These are phyloP conservation scores for Eulemur rubriventer DNA, from an alignment of 2,797 vertebrate genomes.

Conservation along the genomic window DNA sequence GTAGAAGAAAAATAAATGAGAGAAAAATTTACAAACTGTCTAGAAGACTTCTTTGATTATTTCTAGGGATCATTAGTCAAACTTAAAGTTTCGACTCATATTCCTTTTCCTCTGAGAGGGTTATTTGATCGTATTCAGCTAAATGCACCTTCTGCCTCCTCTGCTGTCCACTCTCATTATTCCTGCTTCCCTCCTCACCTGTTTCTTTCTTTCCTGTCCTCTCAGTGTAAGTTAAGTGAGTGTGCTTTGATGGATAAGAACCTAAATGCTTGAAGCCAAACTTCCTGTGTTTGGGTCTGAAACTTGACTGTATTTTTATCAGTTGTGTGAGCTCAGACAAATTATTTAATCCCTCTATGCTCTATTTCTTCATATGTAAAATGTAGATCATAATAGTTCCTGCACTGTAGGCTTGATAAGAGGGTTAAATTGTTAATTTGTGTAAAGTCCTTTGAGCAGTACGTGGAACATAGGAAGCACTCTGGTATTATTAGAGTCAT, in stretches of 20 bases:
- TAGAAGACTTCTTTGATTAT: not conserved
- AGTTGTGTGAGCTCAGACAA: not conserved
- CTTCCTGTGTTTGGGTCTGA: not conserved
- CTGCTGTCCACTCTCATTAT: not conserved
- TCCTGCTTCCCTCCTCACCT: rapidly evolving
- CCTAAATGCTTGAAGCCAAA: not conserved
- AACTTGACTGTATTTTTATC: not conserved
- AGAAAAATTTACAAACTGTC: not conserved
- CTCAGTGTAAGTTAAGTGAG: not conserved
- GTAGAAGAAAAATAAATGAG: not conserved
- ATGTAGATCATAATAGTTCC: not conserved
- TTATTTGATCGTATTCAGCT: not conserved
- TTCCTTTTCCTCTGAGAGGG: not conserved
- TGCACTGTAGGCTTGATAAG: not conserved
- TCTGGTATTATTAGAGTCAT: not conserved
- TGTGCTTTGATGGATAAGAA: not conserved
- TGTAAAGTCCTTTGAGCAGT: not conserved
- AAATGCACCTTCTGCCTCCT: not conserved
- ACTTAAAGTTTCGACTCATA: not conserved
- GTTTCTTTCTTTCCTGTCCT: not conserved
- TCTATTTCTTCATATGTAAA: not conserved
- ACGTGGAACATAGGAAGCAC: not conserved
- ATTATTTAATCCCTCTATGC: not conserved
- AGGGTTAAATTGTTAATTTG: not conserved
- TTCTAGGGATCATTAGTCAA: not conserved